Percentiles rank a stretch among this genome's conserved stretches.
These are phyloP conservation scores for Heliconius hermathena DNA, from an alignment of 1,140 invertebrate species.

Conservation along the genomic window DNA sequence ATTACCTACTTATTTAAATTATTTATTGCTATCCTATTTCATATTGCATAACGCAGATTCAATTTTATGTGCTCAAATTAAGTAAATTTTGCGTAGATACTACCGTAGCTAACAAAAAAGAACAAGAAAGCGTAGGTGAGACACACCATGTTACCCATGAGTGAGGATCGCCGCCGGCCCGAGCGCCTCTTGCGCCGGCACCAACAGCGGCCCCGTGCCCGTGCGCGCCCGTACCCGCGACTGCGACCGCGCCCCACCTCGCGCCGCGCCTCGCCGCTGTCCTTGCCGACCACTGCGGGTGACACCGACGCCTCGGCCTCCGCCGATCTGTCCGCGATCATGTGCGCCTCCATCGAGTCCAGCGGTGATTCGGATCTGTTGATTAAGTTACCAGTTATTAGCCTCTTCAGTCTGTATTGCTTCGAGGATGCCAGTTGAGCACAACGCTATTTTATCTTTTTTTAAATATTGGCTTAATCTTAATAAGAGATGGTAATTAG, in stretches of 20 bases:
- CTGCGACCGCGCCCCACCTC: slow-evolving; percentile 62
- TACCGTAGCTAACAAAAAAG: slow-evolving; percentile 42
- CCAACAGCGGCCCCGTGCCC: slow-evolving; percentile 62
- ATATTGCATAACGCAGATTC: not conserved
- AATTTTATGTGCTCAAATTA: not conserved
- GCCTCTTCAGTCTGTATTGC: not conserved
- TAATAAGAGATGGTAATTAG: too few species aligned
- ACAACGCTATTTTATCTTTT: too few species aligned
- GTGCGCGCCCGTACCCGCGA: slow-evolving; percentile 69
- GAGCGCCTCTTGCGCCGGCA: slow-evolving; percentile 72
- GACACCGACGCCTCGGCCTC: slow-evolving; percentile 48
- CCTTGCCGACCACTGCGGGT: slow-evolving; percentile 34
- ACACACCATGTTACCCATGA: slow-evolving; percentile 80
- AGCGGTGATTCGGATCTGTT: slow-evolving; percentile 63
- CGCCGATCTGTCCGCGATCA: slow-evolving; percentile 69
- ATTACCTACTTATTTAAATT: too few species aligned
- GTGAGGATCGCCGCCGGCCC: slow-evolving; percentile 67
- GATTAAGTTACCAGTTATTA: slow-evolving; percentile 13
- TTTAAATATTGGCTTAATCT: too few species aligned
- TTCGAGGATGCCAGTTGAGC: too few species aligned
- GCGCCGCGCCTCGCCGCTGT: slow-evolving; percentile 46
- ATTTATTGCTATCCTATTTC: too few species aligned
- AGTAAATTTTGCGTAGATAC: not conserved
- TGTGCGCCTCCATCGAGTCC: slow-evolving; percentile 60
- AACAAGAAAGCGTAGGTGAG: slow-evolving; percentile 59